A percentile compares a stretch with the other conserved stretches of the same genome.
Conservation (phyloP, 1,140 invertebrate species). For the Rhyzopertha dominica region DNA sequence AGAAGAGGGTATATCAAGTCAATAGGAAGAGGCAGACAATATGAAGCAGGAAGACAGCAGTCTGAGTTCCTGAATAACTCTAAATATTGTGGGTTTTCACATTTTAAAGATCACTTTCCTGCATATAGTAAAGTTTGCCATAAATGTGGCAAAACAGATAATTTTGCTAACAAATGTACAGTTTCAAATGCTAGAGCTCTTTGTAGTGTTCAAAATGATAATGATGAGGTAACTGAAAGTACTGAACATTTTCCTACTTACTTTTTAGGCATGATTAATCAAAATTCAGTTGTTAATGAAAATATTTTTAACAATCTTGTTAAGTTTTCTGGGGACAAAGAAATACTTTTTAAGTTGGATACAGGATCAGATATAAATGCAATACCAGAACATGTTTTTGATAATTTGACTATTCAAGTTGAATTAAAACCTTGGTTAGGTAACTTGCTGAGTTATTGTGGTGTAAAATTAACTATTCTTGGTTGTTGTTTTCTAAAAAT, state of each 20-base stretch:
- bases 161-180: slow-evolving; percentile 25
- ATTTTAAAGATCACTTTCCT: slow-evolving; percentile 21
- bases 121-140: slow-evolving; percentile 21
- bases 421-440: too few relatives aligned
- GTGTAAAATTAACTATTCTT: too few relatives aligned
- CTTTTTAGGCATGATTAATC: slow-evolving; percentile 13
- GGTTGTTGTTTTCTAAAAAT: too few relatives aligned
- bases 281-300: too few relatives aligned
- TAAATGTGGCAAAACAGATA: slow-evolving; percentile 22
- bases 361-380: too few relatives aligned
- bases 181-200: slow-evolving; percentile 7
- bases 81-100: slow-evolving; percentile 5
- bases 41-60: too few relatives aligned
- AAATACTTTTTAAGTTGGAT: slow-evolving; percentile 23
- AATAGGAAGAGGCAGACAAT: too few relatives aligned
- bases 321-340: slow-evolving; percentile 16
- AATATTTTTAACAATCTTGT: too few relatives aligned
- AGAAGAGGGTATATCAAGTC: too few relatives aligned
- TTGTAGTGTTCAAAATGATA: slow-evolving; percentile 13
- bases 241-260: too few relatives aligned
- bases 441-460: too few relatives aligned
- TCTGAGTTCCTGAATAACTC: slow-evolving; percentile 9
- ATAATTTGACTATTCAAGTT: slow-evolving; percentile 14
- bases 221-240: slow-evolving; percentile 2
- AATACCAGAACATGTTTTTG: slow-evolving; percentile 15